Conservation (phyloP, 2,797 vertebrate genomes). For the Darevskia nairensis region DNA sequence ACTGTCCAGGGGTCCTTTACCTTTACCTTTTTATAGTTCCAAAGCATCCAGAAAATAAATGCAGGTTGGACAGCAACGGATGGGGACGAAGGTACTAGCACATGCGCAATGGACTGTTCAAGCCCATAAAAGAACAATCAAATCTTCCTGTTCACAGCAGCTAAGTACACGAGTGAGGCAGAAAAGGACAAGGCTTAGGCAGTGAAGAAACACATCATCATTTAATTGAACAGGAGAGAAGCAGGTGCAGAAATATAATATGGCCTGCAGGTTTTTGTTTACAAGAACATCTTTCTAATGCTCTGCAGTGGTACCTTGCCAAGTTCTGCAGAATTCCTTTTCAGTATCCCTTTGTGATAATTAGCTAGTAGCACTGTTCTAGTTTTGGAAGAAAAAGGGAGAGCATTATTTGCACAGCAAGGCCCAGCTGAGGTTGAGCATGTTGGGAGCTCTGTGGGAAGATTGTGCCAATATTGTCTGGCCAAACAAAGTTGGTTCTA, state of each 20-base stretch:
- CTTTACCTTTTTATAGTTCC: neutral
- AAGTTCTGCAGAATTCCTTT: conserved; percentile 59
- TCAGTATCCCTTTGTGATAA: conserved; percentile 43
- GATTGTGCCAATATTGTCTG: neutral
- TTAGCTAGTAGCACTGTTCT: conserved; percentile 29
- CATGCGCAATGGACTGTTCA: neutral
- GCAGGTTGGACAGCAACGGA: neutral
- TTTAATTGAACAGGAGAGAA: conserved; percentile 52
- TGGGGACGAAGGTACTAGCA: neutral
- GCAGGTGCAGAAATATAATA: conserved; percentile 60
- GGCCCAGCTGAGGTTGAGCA: conserved; percentile 25
- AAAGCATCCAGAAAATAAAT: neutral
- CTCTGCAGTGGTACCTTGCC: conserved; percentile 51
- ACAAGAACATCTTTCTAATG: conserved; percentile 59
- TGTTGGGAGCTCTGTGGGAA: conserved; percentile 30
- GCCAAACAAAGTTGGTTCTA: neutral
- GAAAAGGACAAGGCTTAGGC: conserved; percentile 31
- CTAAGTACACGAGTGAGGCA: neutral
- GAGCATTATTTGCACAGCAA: conserved; percentile 46
- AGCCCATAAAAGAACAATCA: neutral
- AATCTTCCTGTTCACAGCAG: neutral
- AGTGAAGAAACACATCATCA: conserved; percentile 17
- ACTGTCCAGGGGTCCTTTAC: too few relatives aligned
- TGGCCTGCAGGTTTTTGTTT: conserved; percentile 56
- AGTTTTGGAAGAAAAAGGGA: neutral